phyloP scores from a whole-genome alignment of 2,888 invertebrate species.

The Sepiola atlantica region DNA sequence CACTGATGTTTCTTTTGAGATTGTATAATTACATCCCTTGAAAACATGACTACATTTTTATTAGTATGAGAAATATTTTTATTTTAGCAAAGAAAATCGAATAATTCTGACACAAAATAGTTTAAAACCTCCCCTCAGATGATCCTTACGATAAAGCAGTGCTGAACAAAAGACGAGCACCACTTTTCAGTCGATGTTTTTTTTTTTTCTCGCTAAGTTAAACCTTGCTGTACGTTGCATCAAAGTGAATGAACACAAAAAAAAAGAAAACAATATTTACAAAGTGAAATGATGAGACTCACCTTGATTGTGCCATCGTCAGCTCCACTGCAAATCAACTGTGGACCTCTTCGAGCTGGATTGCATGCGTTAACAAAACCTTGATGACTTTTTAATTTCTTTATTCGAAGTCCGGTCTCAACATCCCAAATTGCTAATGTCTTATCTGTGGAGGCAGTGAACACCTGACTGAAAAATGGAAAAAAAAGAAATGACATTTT shows the following conservation, averaged over 20 bases:
- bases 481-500: neutral
- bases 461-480: constrained; percentile 79
- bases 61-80: too few relatives aligned
- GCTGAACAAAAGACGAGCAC: too few relatives aligned
- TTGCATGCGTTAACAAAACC: constrained; percentile 80
- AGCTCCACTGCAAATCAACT: constrained; percentile 91
- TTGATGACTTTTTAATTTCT: constrained; percentile 84
- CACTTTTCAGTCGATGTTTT: too few relatives aligned
- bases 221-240: neutral
- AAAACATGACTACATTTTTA: too few relatives aligned
- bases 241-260: neutral
- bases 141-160: too few relatives aligned
- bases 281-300: neutral
- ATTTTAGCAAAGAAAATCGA: too few relatives aligned
- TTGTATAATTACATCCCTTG: too few relatives aligned
- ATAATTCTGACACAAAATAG: too few relatives aligned
- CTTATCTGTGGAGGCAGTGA: constrained; percentile 94
- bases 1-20: too few relatives aligned
- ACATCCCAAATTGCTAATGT: constrained; percentile 97
- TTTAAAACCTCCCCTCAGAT: too few relatives aligned
- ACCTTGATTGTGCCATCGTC: constrained; percentile 95
- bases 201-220: too few relatives aligned
- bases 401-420: constrained; percentile 88
- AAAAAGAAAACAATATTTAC: neutral
- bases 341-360: constrained; percentile 88